Base-by-base conservation (phyloP, 2,113 vertebrate genomes). In the Tricholaema leucomelas region DNA sequence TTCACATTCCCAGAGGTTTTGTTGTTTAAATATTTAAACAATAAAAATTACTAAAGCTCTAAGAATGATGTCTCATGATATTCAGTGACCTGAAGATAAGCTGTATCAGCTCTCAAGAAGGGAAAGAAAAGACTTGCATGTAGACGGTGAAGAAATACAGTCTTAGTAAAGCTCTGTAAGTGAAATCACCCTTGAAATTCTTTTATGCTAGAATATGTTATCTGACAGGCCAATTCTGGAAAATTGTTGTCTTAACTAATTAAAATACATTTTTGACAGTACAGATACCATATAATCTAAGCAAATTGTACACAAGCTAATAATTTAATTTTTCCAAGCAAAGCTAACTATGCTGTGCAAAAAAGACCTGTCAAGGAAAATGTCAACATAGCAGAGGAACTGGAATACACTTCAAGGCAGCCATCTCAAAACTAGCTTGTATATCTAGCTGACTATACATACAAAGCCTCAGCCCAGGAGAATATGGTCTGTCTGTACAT, bases 211-310 rank as follows among this genome's bases (percentile, higher is more conserved):
- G 78, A 88, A 88, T 93, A 92, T 92, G 27, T 94, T 97, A 90
- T 94, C 93, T 92, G 95, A 97, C 97, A 97, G 93, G 88, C 90
- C 96, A 90, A 64, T 92, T 96, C 96, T 96, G 55, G 44, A 96
- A 94, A 95, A 95, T 96, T 96, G 81, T 97, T 96, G 92, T 96
- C 97, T 91, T 87, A 85, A 92, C 90, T 97, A 97, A 98, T 97
- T 96, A 97, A 97, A 97, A 97, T 93, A 96, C 83, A 88, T 93
- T 97, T 97, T 97, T 98, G 97, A 97, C 97, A 97, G 93, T 80
- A 65, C 73, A 87, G 93, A 69, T 97, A 92, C 95, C 95, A 55
- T 92, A 91, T 93, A 95, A 96, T 93, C 77, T 95, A 71, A 90
- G 56, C 84, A 82, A 97, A 76, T 89, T 97, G 91, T 95, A 96